Evolutionary conservation across 2,888 invertebrate genomes (phyloP).

Genomic region (Microctonus aethiopoides): DNA sequence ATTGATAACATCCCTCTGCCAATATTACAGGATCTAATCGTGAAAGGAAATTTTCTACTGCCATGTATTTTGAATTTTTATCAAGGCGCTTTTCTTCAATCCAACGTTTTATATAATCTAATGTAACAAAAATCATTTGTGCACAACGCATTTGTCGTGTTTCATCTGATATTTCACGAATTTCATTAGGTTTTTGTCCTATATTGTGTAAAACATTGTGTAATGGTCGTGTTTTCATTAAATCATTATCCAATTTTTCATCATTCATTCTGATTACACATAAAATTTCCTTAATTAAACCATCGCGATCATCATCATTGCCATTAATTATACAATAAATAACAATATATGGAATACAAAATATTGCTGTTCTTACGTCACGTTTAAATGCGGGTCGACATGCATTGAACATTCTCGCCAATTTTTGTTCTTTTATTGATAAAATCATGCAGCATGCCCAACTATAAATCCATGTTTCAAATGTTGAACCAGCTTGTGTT

Average conservation of each 20-base stretch:
- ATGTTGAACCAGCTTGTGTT: constrained; percentile 75
- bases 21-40: constrained; percentile 75
- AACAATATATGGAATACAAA: constrained; percentile 81
- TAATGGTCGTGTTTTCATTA: constrained; percentile 55
- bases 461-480: constrained; percentile 81
- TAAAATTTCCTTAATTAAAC: constrained; percentile 71
- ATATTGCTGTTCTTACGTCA: constrained; percentile 77
- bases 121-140: constrained; percentile 73
- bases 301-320: constrained; percentile 61
- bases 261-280: constrained; percentile 68
- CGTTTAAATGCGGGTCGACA: constrained; percentile 82
- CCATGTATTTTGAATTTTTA: constrained; percentile 48
- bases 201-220: constrained; percentile 30
- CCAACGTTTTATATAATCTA: constrained; percentile 84
- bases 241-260: constrained; percentile 52
- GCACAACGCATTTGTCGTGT: constrained; percentile 61
- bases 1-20: constrained; percentile 79
- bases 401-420: constrained; percentile 74
- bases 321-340: constrained; percentile 67
- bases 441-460: constrained; percentile 80
- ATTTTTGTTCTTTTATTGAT: constrained; percentile 72
- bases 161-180: constrained; percentile 60
- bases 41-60: constrained; percentile 57
- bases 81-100: constrained; percentile 66
- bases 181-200: neutral